Conservation (phyloP, 2,113 vertebrate genomes). For the Chaenocephalus aceratus region DNA sequence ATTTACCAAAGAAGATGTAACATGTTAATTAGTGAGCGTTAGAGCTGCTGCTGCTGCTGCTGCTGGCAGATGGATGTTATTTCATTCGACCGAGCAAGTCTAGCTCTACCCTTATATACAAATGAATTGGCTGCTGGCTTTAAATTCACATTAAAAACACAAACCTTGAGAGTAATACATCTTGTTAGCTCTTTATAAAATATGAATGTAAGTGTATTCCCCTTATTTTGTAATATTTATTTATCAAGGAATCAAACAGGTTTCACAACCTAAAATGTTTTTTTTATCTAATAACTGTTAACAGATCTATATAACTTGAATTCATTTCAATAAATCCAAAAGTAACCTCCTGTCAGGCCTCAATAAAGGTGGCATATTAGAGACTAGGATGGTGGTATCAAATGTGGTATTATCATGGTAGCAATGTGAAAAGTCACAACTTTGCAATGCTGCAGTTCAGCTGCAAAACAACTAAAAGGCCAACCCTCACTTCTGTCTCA, state of each 20-base stretch:
- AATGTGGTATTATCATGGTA: not conserved
- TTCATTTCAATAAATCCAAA: not conserved
- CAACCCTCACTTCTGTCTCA: constrained; percentile 5
- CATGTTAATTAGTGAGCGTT: not conserved
- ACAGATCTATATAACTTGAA: not conserved
- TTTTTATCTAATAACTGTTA: not conserved
- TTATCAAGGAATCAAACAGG: not conserved
- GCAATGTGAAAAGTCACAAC: not conserved
- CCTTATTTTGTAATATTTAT: not conserved
- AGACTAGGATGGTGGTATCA: not conserved
- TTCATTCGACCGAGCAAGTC: not conserved
- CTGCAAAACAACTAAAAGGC: not conserved
- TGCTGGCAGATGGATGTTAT: not conserved
- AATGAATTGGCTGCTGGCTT: not conserved
- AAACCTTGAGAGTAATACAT: not conserved
- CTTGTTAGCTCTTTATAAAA: not conserved
- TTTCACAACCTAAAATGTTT: not conserved
- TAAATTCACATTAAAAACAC: not conserved
- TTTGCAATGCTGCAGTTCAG: not conserved
- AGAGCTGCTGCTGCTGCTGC: not conserved
- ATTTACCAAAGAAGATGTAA: constrained; percentile 5
- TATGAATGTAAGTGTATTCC: not conserved
- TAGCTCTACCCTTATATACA: not conserved
- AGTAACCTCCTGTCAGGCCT: not conserved
- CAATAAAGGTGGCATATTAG: not conserved